A percentile compares a stretch with the other conserved stretches of the same genome.
These are phyloP conservation scores for Chaetophractus vellerosus DNA, from an alignment of 2,797 vertebrate genomes.

Conservation along the genomic window DNA sequence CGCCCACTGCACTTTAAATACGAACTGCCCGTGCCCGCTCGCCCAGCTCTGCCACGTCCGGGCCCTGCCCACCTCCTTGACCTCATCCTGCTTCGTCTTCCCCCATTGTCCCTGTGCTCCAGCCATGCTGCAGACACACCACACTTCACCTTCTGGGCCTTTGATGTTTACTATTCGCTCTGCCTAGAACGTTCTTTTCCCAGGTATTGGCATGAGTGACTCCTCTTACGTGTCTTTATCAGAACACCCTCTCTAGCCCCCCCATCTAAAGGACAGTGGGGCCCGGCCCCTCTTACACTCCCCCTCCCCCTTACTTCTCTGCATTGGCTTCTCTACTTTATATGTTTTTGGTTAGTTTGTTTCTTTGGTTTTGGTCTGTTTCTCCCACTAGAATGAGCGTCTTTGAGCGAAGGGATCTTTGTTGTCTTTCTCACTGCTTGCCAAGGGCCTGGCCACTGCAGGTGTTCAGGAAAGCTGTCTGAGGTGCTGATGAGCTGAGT, in stretches of 20 bases:
- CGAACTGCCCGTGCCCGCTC: background rate
- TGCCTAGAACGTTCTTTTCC: background rate
- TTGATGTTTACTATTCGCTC: background rate
- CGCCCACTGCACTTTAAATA: rapidly evolving
- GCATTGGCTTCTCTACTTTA: background rate
- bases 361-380: background rate
- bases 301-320: background rate
- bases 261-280: background rate
- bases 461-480: background rate
- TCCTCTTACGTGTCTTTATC: background rate
- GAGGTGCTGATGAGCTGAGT: background rate
- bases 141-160: rapidly evolving
- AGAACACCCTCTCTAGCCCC: background rate
- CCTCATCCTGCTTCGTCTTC: background rate
- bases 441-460: background rate
- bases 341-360: background rate
- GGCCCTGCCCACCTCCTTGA: background rate
- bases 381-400: background rate
- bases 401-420: background rate
- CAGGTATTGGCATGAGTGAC: rapidly evolving
- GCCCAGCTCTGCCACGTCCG: rapidly evolving
- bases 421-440: background rate
- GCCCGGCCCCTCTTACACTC: too few relatives aligned
- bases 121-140: background rate
- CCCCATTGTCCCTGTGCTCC: background rate